phyloP scores from a whole-genome alignment of 2,113 vertebrate genomes.

The Nothocercus julius region DNA sequence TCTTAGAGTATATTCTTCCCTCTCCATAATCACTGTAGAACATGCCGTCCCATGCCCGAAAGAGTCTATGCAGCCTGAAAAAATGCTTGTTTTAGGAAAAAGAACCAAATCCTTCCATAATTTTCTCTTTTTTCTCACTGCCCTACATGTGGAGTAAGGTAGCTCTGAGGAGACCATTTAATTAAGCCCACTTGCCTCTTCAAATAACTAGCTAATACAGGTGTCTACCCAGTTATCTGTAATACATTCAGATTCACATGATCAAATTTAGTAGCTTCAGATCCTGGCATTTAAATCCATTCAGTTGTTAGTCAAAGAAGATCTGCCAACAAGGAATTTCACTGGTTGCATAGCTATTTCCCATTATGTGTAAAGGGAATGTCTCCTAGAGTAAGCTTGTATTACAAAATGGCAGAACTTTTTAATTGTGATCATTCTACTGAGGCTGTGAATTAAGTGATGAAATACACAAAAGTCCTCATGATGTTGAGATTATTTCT shows the following conservation, averaged over 20 bases:
- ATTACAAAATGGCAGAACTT: background rate
- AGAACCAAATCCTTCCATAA: background rate
- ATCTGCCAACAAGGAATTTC: background rate
- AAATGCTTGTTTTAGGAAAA: background rate
- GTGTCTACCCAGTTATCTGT: background rate
- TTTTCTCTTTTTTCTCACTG: background rate
- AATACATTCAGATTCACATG: background rate
- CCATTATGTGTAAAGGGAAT: background rate
- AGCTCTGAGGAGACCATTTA: background rate
- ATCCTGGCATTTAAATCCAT: background rate
- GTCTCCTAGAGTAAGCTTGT: background rate
- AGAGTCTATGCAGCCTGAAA: background rate
- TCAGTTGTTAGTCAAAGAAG: background rate
- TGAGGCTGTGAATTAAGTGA: background rate
- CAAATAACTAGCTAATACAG: background rate
- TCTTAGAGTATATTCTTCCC: background rate
- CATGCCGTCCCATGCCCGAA: background rate
- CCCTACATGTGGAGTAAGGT: background rate
- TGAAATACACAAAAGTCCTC: background rate
- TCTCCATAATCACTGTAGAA: background rate
- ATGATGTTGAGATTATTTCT: conserved; percentile 20
- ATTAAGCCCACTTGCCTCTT: background rate
- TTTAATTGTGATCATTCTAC: background rate
- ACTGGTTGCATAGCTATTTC: background rate
- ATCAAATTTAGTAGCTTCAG: background rate